phyloP scores from a whole-genome alignment of 2,113 vertebrate species.

The Aleadryas rufinucha region DNA sequence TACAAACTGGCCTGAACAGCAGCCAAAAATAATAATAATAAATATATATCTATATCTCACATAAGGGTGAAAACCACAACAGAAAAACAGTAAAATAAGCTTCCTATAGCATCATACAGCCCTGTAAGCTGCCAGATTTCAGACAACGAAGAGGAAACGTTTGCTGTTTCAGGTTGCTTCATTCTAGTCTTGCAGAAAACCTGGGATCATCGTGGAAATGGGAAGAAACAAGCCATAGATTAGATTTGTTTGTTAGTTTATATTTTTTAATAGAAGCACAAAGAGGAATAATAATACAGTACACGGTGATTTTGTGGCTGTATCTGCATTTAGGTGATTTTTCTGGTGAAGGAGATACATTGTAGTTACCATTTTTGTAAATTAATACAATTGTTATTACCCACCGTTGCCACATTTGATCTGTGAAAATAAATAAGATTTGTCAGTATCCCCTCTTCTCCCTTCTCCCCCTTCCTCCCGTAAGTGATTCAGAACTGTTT shows the following conservation, averaged over 20 bases:
- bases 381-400: not conserved
- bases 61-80: not conserved
- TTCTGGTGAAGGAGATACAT: not conserved
- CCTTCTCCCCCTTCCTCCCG: not conserved
- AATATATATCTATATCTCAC: no score
- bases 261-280: not conserved
- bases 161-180: not conserved
- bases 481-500: not conserved
- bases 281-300: not conserved
- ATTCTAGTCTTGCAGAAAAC: not conserved
- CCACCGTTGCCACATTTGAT: not conserved
- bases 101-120: not conserved
- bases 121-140: not conserved
- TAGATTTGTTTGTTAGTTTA: not conserved
- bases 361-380: not conserved
- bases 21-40: no score
- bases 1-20: not conserved
- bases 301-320: not conserved
- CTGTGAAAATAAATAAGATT: not conserved
- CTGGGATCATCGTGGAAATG: not conserved
- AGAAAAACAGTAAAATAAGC: not conserved
- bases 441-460: not conserved
- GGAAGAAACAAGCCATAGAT: not conserved
- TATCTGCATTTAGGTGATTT: not conserved
- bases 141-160: rapidly evolving